These are phyloP conservation scores for Perodicticus potto DNA, from an alignment of 2,797 vertebrate species.

Conservation along the genomic window DNA sequence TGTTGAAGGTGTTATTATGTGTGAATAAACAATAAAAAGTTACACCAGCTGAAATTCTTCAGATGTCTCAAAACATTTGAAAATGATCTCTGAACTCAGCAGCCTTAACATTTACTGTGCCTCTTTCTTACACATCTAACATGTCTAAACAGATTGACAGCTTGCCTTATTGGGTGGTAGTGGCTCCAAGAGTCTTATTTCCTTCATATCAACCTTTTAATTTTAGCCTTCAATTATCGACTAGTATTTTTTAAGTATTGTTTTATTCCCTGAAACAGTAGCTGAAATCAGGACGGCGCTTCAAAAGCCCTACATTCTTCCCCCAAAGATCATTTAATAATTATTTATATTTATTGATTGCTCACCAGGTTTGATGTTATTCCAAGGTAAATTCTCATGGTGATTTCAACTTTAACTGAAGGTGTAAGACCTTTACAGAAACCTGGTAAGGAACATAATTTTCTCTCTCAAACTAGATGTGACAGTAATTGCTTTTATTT, in stretches of 20 bases:
- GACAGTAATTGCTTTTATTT: slow-evolving; percentile 17
- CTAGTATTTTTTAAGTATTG: background rate
- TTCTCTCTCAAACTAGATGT: slow-evolving; percentile 27
- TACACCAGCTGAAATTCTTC: background rate
- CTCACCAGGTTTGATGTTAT: slow-evolving; percentile 7
- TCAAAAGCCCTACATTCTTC: background rate
- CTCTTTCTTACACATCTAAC: background rate
- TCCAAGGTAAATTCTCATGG: background rate
- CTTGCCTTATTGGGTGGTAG: background rate
- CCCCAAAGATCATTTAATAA: slow-evolving; percentile 4
- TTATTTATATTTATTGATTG: slow-evolving; percentile 4
- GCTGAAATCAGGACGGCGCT: background rate
- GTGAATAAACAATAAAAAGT: slow-evolving; percentile 26
- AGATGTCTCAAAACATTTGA: background rate
- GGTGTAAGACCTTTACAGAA: background rate
- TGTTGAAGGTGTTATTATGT: background rate
- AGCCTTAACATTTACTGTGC: background rate
- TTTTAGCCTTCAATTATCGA: slow-evolving; percentile 25
- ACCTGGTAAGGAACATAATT: background rate
- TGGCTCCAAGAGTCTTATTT: background rate
- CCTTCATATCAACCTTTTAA: background rate
- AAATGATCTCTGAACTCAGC: slow-evolving; percentile 48
- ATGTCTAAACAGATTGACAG: background rate
- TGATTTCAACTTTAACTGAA: slow-evolving; percentile 27
- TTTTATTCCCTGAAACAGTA: slow-evolving; percentile 28